These are phyloP conservation scores for Oryzias javanicus DNA, from an alignment of 2,113 vertebrate species.

Conservation along the genomic window DNA sequence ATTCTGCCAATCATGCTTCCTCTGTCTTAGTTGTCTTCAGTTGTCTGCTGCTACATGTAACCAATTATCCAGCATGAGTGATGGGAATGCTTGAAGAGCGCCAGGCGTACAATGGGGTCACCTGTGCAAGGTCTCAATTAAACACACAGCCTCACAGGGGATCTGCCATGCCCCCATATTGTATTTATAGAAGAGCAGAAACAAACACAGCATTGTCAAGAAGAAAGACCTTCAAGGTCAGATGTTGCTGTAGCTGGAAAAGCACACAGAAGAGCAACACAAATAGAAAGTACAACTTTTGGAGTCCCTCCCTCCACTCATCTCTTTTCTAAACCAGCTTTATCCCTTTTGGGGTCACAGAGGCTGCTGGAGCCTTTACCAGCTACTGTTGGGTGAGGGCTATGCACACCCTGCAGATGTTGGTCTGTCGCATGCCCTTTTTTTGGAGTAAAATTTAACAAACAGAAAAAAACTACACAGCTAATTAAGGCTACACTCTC, in stretches of 20 bases:
- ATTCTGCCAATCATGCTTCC: constrained; percentile 20
- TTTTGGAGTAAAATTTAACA: too few relatives aligned
- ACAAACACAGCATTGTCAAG: constrained; percentile 46
- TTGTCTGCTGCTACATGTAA: constrained; percentile 26
- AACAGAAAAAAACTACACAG: too few relatives aligned
- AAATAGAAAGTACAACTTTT: constrained; percentile 12
- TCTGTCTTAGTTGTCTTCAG: constrained; percentile 10
- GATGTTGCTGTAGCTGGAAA: constrained; percentile 31
- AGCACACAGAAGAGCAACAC: constrained; percentile 4
- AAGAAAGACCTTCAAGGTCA: constrained; percentile 50
- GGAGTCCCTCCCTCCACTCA: too few relatives aligned
- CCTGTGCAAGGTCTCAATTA: constrained; percentile 66
- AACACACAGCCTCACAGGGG: constrained; percentile 58
- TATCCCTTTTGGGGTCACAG: too few relatives aligned
- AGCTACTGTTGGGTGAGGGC: too few relatives aligned
- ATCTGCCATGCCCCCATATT: constrained; percentile 57
- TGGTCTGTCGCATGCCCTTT: too few relatives aligned
- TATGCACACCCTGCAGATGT: too few relatives aligned
- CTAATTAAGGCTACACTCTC: too few relatives aligned
- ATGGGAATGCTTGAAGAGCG: constrained; percentile 45
- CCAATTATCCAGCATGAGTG: constrained; percentile 71
- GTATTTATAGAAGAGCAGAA: constrained; percentile 68
- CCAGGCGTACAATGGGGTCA: constrained; percentile 47
- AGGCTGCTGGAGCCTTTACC: too few relatives aligned
- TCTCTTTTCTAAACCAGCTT: too few relatives aligned